Evolutionary conservation across 1,140 invertebrate genomes (phyloP).

Genomic region (Platyura marginata): DNA sequence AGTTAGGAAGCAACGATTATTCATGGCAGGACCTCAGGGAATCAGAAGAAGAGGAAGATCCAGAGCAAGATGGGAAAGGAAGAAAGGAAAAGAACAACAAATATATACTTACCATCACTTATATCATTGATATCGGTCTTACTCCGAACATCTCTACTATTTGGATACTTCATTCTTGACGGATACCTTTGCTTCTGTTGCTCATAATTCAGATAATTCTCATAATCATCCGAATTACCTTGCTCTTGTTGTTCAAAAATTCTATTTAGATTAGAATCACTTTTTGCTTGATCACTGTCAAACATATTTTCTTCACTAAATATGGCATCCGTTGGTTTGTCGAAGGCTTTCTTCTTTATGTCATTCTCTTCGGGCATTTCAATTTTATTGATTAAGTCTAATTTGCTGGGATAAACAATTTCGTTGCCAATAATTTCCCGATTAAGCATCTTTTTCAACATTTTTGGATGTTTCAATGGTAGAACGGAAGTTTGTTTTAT

Average conservation of each 20-base stretch:
- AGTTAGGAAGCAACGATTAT: no score
- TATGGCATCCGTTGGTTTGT: neutral
- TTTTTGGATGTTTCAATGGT: constrained; percentile 21
- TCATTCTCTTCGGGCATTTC: no score
- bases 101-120: neutral
- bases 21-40: no score
- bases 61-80: no score
- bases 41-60: no score
- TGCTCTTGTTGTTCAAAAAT: neutral
- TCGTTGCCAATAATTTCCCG: no score
- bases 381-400: neutral
- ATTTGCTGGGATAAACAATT: no score
- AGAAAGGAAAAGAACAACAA: no score
- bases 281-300: no score
- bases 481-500: constrained; percentile 12
- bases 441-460: constrained; percentile 15
- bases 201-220: constrained; percentile 1
- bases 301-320: neutral
- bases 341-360: neutral
- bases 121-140: constrained; percentile 7
- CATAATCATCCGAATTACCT: neutral
- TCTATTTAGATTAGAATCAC: no score
- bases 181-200: neutral
- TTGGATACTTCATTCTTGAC: constrained; percentile 15
- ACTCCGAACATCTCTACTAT: constrained; percentile 19